Base-by-base conservation (phyloP, 2,113 vertebrate species). In the Psittacus erithacus region DNA sequence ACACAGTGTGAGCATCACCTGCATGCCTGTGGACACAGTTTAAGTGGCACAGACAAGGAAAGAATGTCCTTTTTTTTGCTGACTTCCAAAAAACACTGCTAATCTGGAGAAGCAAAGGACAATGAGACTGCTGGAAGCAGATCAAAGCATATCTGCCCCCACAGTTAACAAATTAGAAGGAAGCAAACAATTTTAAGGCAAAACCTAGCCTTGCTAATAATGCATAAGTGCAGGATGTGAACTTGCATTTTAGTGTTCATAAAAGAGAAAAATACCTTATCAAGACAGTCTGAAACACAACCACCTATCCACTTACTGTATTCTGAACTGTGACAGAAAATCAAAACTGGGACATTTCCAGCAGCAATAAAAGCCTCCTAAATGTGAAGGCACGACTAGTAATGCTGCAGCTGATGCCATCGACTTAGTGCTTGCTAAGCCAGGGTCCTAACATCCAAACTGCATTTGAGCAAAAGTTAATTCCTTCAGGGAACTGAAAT, bases 181-280 rank as follows among this genome's bases (percentile, higher is more conserved):
- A 82, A 75, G 65, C 24, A 92, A 93, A 49, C 13, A 4, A 24
- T 33, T 23, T 29, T 16, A 41, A 67, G 75, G 57, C 35, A 90
- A 88, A 69, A 13, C 24, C 60, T 25, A 77, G n/a, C 49, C 55
- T 70, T 47, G 31, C 47, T 57, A 41, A 50, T 69, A 47, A 86
- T 16, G 39, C 13, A 1, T 35, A 44, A 0, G 13, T 59, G 43
- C 43, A 28, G 1, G 0, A 41, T 24, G 27, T 59, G 11, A 39
- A 17, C 80, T 73, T 64, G 31, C 52, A 73, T 39, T 29, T 4
- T 38, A 14, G 13, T 6, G 5, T 16, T 43, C 31, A 47, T 14
- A 55, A 17, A 25, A 22, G 43, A 64, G 15, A 25, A 47, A 55
- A 53, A 52, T 6, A 0, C 23, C 17, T 16, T 59, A 22, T 11